These are phyloP conservation scores for Cerastis rubricosa DNA, from an alignment of 2,888 invertebrate genomes.

Conservation along the genomic window DNA sequence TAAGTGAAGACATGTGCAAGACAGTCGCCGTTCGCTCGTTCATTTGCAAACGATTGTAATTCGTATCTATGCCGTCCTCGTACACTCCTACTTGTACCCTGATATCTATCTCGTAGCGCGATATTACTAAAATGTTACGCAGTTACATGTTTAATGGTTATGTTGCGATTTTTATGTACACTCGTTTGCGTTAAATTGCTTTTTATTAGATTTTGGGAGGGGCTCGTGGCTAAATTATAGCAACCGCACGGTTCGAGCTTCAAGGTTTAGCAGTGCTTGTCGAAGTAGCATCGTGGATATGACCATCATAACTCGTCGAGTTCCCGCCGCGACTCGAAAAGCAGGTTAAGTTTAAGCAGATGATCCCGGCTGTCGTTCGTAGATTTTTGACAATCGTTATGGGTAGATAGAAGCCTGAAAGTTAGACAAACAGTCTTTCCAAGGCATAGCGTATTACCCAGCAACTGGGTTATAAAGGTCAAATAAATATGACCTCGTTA, in stretches of 20 bases:
- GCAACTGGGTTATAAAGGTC: not conserved
- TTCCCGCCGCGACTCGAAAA: not conserved
- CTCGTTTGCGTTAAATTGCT: slow-evolving; percentile 51
- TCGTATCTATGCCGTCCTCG: slow-evolving; percentile 67
- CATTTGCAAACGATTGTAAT: slow-evolving; percentile 88
- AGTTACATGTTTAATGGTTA: slow-evolving; percentile 61
- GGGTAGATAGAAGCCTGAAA: not conserved
- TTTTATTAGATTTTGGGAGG: slow-evolving; percentile 33
- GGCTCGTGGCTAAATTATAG: not conserved
- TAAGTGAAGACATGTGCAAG: slow-evolving; percentile 83
- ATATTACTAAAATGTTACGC: slow-evolving; percentile 61
- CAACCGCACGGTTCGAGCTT: not conserved
- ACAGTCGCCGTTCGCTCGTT: slow-evolving; percentile 82
- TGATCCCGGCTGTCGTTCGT: not conserved
- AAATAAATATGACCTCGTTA: not conserved
- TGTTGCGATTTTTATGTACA: slow-evolving; percentile 52
- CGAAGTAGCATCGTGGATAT: not conserved
- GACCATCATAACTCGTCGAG: not conserved
- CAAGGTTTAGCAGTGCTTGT: not conserved
- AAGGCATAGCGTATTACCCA: not conserved
- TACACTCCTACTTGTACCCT: slow-evolving; percentile 33
- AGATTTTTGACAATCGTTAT: not conserved
- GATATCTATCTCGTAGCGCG: slow-evolving; percentile 47
- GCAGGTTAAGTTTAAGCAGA: not conserved
- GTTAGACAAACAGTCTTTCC: not conserved